Evolutionary conservation across 2,888 invertebrate genomes (phyloP), one percentile per base, ranked within the genome.

Genomic region (Synanthedon vespiformis): DNA sequence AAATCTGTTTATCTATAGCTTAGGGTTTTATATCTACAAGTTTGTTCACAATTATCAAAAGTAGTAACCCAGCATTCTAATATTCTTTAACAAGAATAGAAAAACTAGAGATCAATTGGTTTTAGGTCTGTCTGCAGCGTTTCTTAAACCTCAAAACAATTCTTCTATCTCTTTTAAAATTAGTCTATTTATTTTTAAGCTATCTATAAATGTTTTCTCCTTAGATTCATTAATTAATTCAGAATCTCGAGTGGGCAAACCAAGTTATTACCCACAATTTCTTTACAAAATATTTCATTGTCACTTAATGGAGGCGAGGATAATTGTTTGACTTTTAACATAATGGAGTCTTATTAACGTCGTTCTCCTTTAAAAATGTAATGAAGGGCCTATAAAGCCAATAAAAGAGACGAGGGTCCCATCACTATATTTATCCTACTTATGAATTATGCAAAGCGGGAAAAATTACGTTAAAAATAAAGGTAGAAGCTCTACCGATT

Each of bases 371-470:
- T 58, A 54, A 56, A 55, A 58, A 55, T 56, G 53, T 61, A 64
- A 61, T 63, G 61, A 61, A 59, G 56, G 54, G 56, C 50, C 59
- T 53, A n/a, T 44, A 44, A 55, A 58, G 57, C 57, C 60, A 63
- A 64, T 65, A 63, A 61, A 64, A 59, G 61, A 60, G 58, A 60
- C 58, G 61, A 58, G 62, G 54, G 58, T 56, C 59, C 54, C 56
- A 63, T 64, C 61, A 55, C 59, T 63, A 63, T 44, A 44, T 57
- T 61, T 60, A 52, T 61, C 52, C 52, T 54, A 56, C 61, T 62
- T 61, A 63, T 64, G 63, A 64, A 64, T 64, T 63, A 64, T 64
- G 54, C 58, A 62, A 60, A 58, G 52, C 53, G 56, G 49, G 50
- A 48, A 56, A 57, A 63, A 60, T 55, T 59, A 55, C 56, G 61